Conservation (phyloP, 1,140 invertebrate genomes). For the Brachionus plicatilis region DNA sequence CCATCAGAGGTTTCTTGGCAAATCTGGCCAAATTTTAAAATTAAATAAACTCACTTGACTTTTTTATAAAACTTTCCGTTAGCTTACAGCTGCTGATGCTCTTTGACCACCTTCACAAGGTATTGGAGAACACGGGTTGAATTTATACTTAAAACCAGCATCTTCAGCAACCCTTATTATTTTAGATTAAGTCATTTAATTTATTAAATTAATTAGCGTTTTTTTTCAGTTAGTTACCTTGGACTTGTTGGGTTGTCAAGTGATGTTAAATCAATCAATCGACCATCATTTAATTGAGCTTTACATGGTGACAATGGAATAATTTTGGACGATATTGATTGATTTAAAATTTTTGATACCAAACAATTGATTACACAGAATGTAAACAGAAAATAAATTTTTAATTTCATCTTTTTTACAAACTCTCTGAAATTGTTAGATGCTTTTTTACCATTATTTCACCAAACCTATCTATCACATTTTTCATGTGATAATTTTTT, state of each 20-base stretch:
- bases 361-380: background rate
- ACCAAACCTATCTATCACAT: too few relatives aligned
- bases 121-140: constrained; percentile 28
- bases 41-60: background rate
- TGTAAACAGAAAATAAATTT: background rate
- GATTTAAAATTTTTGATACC: background rate
- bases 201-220: background rate
- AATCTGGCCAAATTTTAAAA: background rate
- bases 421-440: background rate
- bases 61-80: background rate
- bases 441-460: too few relatives aligned
- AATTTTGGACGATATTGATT: background rate
- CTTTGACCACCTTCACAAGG: background rate
- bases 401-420: background rate
- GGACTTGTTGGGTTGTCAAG: background rate
- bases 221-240: background rate
- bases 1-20: background rate
- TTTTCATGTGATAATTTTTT: too few relatives aligned
- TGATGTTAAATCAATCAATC: constrained; percentile 23
- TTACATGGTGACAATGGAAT: constrained; percentile 2
- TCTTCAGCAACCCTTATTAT: background rate
- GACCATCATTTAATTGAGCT: constrained; percentile 12
- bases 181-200: background rate
- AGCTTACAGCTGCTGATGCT: background rate
- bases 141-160: background rate